Conservation (phyloP, 1,140 invertebrate genomes). For the Archivesica marissinica region DNA sequence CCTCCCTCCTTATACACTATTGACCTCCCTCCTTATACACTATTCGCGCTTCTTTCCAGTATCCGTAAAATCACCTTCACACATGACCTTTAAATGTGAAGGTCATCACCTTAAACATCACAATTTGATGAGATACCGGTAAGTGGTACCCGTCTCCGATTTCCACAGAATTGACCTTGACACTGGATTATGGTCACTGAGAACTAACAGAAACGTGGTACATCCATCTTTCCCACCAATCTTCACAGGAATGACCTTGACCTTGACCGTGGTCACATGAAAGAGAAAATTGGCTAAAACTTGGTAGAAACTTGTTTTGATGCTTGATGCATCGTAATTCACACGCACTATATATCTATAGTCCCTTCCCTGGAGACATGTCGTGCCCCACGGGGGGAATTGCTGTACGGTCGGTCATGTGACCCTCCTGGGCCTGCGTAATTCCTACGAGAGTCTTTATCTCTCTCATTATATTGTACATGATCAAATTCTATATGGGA, state of each 20-base stretch:
- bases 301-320: slow-evolving; percentile 5
- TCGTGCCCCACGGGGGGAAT: slow-evolving; percentile 44
- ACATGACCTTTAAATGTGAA: too few relatives aligned
- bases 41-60: too few relatives aligned
- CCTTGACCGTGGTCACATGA: slow-evolving; percentile 11
- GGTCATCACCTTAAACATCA: too few relatives aligned
- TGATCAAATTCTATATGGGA: slow-evolving; percentile 60
- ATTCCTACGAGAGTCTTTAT: slow-evolving; percentile 40
- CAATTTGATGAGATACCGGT: background rate
- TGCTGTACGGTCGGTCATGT: slow-evolving; percentile 39
- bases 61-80: too few relatives aligned
- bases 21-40: too few relatives aligned
- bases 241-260: background rate
- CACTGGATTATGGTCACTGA: background rate
- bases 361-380: slow-evolving; percentile 50
- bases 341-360: slow-evolving; percentile 52
- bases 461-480: slow-evolving; percentile 41
- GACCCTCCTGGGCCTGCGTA: slow-evolving; percentile 38
- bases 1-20: too few relatives aligned
- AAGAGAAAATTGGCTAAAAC: slow-evolving; percentile 38
- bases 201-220: background rate
- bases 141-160: background rate
- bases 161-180: slow-evolving; percentile 4
- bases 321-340: background rate
- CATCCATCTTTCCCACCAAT: background rate